phyloP scores from a whole-genome alignment of 2,113 vertebrate species.

The Petrocephalus microphthalmus region DNA sequence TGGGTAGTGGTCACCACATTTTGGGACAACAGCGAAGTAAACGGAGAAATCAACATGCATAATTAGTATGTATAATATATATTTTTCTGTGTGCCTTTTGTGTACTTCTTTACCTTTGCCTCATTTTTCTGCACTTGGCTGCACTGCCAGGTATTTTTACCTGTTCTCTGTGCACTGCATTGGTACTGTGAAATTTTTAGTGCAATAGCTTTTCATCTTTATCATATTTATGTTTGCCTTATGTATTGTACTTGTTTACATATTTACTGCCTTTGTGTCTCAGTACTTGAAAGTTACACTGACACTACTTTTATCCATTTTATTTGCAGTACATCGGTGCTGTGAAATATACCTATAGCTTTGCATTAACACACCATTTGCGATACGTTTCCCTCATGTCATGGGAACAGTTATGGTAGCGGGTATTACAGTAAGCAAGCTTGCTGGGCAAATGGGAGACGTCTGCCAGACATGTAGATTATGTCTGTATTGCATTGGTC shows the following conservation, averaged over 20 bases:
- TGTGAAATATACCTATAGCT: neutral
- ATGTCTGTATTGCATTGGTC: neutral
- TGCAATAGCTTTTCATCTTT: too few species aligned
- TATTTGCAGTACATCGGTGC: neutral
- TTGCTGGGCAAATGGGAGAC: neutral
- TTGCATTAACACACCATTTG: neutral
- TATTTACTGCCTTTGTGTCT: neutral
- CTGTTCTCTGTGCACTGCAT: too few species aligned
- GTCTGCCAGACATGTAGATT: neutral
- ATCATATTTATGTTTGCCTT: too few species aligned
- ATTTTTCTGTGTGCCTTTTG: neutral
- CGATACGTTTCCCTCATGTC: neutral
- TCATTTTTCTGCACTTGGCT: too few species aligned
- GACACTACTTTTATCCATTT: neutral
- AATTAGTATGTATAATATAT: neutral
- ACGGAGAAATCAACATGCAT: neutral
- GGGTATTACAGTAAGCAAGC: too few species aligned
- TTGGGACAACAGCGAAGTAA: neutral
- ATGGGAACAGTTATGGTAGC: neutral
- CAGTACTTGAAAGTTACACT: neutral
- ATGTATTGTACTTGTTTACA: neutral
- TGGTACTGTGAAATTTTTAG: too few species aligned
- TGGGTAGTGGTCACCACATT: neutral
- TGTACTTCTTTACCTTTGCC: too few species aligned
- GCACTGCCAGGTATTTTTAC: too few species aligned